Evolutionary conservation across 92 coral and sea anemone species (phyloP), one percentile per base, ranked within the genome.

Genomic region (Phenganax stokvisi): DNA sequence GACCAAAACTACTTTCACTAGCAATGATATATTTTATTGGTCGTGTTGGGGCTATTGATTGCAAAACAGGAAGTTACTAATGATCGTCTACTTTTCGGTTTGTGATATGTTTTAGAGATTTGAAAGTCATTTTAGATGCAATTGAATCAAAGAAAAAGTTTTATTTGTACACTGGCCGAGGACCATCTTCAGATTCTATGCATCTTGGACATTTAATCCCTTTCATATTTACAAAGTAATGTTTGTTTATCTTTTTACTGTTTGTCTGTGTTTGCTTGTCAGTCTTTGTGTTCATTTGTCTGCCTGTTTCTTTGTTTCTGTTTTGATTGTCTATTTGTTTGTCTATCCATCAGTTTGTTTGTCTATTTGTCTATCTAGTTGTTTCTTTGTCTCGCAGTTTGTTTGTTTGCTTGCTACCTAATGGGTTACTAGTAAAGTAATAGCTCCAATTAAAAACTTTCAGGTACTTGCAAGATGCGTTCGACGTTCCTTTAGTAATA

Each of bases 101-200:
- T 20, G 0, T 57, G 30, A 16, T 12, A 7, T 15, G 55, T 79
- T 72, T 51, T 79, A 94, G 98, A 81, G 98, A 91, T 81, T 84
- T 94, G 31, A 90, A 91, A 86, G 85, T 83, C 56, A 87, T 90
- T 86, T 86, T 94, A 71, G 94, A 94, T 73, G 84, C 85, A 75
- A 84, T 88, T 75, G 93, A 90, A 77, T 83, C 91, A 66, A 92
- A 89, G 73, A 90, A 94, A 81, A 96, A 93, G 47, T 94, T 94
- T 77, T 94, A 94, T 65, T 84, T 91, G 64, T 94, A 94, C 63
- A 94, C 98, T 83, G 98, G 98, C 59, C 83, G 98, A 91, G 98
- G 98, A 44, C 98, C 98, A 2, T 94, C 98, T 0, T 94, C 98
- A 65, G 92, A 94, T 59, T 89, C 98, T 15, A 94, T 94, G 98